A percentile compares a stretch with the other conserved stretches of the same genome.
Evolutionary conservation across 2,888 invertebrate genomes (phyloP).

Genomic region (Seira sanloemensis): DNA sequence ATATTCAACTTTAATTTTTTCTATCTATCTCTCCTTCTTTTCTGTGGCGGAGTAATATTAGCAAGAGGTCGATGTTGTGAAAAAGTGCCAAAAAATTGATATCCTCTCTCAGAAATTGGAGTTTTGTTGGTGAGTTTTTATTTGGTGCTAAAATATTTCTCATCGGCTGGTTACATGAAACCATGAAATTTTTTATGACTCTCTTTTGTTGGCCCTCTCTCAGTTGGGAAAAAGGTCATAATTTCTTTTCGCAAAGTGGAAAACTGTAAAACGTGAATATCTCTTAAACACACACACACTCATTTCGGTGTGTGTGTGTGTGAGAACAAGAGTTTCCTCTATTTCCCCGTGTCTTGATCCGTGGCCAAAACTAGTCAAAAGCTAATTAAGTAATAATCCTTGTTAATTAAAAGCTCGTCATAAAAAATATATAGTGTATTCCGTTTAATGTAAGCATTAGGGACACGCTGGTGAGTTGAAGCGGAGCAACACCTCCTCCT

Average conservation of each 20-base stretch:
- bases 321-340: not conserved
- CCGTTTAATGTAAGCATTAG: too few species aligned
- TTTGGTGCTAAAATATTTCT: not conserved
- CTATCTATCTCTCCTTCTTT: too few species aligned
- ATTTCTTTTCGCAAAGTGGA: too few species aligned
- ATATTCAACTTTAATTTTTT: too few species aligned
- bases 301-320: too few species aligned
- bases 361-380: not conserved
- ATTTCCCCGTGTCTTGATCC: not conserved
- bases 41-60: not conserved
- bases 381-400: not conserved
- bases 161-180: too few species aligned
- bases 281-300: too few species aligned
- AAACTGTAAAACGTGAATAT: too few species aligned
- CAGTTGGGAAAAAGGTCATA: too few species aligned
- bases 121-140: not conserved
- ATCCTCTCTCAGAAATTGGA: not conserved
- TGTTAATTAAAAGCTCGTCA: not conserved
- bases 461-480: too few species aligned
- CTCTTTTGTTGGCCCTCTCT: too few species aligned
- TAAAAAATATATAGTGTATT: not conserved
- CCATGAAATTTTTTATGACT: too few species aligned
- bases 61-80: not conserved
- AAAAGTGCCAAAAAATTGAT: constrained; percentile 4
- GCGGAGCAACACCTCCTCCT: not conserved